Evolutionary conservation across 2,888 invertebrate genomes (phyloP).

Genomic region (Sphecodes monilicornis): DNA sequence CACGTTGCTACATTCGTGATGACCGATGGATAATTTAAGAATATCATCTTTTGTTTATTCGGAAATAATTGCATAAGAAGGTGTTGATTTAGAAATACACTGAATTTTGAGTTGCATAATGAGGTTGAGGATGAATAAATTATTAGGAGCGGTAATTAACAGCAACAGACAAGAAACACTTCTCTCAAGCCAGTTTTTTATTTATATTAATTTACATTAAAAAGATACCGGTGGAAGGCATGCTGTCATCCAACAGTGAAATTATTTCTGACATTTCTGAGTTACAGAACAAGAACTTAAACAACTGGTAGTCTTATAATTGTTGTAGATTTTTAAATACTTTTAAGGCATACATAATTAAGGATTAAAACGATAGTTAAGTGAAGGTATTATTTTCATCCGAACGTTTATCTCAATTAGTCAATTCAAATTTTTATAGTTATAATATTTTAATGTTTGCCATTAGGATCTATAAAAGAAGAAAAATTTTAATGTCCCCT

Average conservation of each 20-base stretch:
- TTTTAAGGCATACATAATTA: not conserved
- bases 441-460: no score
- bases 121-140: not conserved
- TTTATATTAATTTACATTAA: not conserved
- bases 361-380: not conserved
- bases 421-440: no score
- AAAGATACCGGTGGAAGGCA: not conserved
- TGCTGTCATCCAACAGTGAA: not conserved
- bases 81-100: not conserved
- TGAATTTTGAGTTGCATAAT: not conserved
- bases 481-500: not conserved
- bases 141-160: not conserved
- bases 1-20: not conserved
- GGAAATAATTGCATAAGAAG: conserved; percentile 27
- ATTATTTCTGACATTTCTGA: not conserved
- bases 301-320: not conserved
- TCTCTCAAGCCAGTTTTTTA: not conserved
- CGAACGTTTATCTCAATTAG: not conserved
- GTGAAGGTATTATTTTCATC: no score
- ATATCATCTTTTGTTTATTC: not conserved
- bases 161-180: not conserved
- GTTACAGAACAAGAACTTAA: not conserved
- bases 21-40: not conserved
- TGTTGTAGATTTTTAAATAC: not conserved
- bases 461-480: not conserved